Conservation (phyloP, 1,140 invertebrate species). For the Trissolcus basalis region DNA sequence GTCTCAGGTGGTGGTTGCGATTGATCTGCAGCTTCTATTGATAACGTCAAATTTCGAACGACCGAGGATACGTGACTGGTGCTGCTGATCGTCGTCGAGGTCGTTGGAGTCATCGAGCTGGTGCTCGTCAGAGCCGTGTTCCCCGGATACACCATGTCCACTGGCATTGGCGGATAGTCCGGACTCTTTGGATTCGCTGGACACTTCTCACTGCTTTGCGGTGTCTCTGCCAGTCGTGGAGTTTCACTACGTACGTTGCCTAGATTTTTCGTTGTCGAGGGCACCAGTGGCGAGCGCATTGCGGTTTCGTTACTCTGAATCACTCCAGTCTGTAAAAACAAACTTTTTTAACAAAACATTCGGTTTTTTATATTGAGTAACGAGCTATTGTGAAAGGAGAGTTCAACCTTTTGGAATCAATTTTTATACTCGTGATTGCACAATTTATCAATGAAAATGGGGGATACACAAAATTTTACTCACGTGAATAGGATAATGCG, state of each 20-base stretch:
- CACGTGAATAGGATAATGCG: constrained; percentile 59
- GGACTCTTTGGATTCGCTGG: constrained; percentile 70
- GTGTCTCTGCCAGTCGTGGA: constrained; percentile 68
- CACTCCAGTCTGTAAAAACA: constrained; percentile 58
- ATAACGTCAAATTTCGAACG: constrained; percentile 16
- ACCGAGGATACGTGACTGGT: constrained; percentile 1
- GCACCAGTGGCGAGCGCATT: constrained; percentile 36
- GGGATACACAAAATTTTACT: constrained; percentile 25
- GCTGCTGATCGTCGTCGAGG: neutral
- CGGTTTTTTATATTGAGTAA: neutral
- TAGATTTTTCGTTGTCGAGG: constrained; percentile 61
- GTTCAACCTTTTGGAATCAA: no score
- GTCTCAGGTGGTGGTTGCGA: neutral
- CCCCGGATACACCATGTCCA: constrained; percentile 23
- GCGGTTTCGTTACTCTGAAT: constrained; percentile 40
- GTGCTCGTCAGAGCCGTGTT: constrained; percentile 34
- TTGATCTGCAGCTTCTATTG: constrained; percentile 6
- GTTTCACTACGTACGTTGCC: constrained; percentile 68
- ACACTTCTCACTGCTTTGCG: constrained; percentile 66
- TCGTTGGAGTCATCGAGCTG: constrained; percentile 52
- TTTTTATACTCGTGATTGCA: neutral
- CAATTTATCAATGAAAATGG: constrained; percentile 9
- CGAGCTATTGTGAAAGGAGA: no score
- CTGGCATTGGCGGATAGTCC: constrained; percentile 69
- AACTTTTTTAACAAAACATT: neutral